Evolutionary conservation across 1,140 invertebrate species (phyloP).

Genomic region (Listronotus bonariensis): DNA sequence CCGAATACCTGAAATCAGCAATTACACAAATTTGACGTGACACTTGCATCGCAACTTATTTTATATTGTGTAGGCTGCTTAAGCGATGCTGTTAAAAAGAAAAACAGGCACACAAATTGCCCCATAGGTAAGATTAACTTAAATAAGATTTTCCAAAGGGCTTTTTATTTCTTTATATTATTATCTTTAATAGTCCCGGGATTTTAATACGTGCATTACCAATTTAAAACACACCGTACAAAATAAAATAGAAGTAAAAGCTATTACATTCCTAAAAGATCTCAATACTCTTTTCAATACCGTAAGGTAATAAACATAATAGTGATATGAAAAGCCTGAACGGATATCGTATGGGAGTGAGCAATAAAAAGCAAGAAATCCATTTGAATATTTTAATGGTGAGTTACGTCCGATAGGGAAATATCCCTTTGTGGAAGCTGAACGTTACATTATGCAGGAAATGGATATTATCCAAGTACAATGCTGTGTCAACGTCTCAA

Average conservation of each 20-base stretch:
- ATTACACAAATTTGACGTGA: no score
- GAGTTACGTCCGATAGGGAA: constrained; percentile 40
- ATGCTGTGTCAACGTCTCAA: constrained; percentile 50
- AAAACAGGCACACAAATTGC: no score
- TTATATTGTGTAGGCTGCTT: no score
- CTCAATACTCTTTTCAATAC: constrained; percentile 14
- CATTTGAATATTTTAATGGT: constrained; percentile 45
- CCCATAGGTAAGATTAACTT: no score
- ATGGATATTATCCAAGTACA: constrained; percentile 50
- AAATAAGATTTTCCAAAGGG: no score
- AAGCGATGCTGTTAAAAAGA: no score
- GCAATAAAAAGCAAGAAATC: constrained; percentile 40
- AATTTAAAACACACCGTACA: no score
- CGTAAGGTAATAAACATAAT: constrained; percentile 35
- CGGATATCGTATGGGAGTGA: constrained; percentile 30
- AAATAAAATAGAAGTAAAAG: background rate
- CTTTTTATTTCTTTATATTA: no score
- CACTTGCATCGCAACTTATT: no score
- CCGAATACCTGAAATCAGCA: no score
- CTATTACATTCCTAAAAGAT: background rate
- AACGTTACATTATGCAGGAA: constrained; percentile 48
- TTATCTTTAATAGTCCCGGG: no score
- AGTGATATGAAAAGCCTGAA: constrained; percentile 30
- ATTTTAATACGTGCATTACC: no score
- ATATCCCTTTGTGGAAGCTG: constrained; percentile 41